Conservation (phyloP, 2,888 invertebrate genomes). For the Aphidius colemani region DNA sequence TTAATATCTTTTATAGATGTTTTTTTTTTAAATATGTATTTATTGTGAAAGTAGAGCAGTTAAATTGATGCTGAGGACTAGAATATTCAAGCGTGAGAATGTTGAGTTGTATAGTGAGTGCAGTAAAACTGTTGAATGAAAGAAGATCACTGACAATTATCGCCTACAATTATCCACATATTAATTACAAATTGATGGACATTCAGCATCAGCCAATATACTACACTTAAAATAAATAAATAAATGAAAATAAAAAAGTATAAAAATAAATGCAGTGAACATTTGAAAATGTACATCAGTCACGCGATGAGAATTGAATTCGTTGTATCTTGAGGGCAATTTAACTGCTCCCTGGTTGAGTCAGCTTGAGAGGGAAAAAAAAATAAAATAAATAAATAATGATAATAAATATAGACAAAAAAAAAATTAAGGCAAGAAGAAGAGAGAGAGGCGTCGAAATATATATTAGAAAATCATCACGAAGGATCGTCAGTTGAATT, state of each 20-base stretch:
- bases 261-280: background rate
- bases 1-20: too few species aligned
- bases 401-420: conserved; percentile 10
- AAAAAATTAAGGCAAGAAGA: conserved; percentile 17
- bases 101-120: conserved; percentile 15
- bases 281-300: conserved; percentile 10
- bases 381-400: conserved; percentile 8
- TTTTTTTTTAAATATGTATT: too few species aligned
- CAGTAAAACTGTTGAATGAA: conserved; percentile 12
- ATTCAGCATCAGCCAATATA: conserved; percentile 1
- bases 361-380: background rate
- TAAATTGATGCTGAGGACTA: conserved; percentile 3
- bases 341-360: conserved; percentile 6
- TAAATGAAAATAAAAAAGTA: conserved; percentile 6
- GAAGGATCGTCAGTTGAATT: conserved; percentile 14
- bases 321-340: conserved; percentile 9
- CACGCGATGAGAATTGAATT: conserved; percentile 25
- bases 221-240: conserved; percentile 6
- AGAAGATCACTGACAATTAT: conserved; percentile 23
- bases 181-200: conserved; percentile 27
- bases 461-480: conserved; percentile 28
- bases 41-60: background rate
- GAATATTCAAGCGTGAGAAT: conserved; percentile 23
- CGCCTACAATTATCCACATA: conserved; percentile 27
- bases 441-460: conserved; percentile 23